phyloP scores from a whole-genome alignment of 2,797 vertebrate species.

The Coracias cyanogaster region DNA sequence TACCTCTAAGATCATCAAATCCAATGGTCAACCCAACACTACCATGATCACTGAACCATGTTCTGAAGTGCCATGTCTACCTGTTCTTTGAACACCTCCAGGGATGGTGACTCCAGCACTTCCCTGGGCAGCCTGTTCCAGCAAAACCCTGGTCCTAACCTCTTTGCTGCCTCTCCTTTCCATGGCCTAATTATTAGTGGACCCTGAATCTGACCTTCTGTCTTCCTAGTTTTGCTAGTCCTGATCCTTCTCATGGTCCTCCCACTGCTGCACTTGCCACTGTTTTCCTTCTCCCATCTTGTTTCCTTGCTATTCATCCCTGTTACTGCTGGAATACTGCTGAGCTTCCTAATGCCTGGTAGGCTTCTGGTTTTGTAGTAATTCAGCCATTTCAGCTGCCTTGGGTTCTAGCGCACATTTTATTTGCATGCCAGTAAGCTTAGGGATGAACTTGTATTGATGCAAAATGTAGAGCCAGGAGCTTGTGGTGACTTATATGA shows the following conservation, averaged over 20 bases:
- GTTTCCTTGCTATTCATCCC: neutral
- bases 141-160: neutral
- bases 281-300: neutral
- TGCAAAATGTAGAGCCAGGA: neutral
- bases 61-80: no score
- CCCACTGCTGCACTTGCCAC: neutral
- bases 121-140: no score
- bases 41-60: no score
- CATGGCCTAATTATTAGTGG: neutral
- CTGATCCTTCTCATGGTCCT: neutral
- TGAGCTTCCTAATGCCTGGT: neutral
- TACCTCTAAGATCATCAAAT: no score
- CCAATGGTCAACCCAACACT: no score
- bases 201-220: neutral
- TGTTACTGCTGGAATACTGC: neutral
- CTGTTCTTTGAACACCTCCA: no score
- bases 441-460: neutral
- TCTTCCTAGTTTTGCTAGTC: neutral
- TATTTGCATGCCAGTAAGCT: neutral
- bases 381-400: neutral
- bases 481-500: neutral
- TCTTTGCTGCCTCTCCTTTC: neutral
- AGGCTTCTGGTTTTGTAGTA: neutral
- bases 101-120: no score
- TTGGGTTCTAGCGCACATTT: neutral